These are phyloP conservation scores for Pammene fasciana DNA, from an alignment of 2,888 invertebrate genomes.

Conservation along the genomic window DNA sequence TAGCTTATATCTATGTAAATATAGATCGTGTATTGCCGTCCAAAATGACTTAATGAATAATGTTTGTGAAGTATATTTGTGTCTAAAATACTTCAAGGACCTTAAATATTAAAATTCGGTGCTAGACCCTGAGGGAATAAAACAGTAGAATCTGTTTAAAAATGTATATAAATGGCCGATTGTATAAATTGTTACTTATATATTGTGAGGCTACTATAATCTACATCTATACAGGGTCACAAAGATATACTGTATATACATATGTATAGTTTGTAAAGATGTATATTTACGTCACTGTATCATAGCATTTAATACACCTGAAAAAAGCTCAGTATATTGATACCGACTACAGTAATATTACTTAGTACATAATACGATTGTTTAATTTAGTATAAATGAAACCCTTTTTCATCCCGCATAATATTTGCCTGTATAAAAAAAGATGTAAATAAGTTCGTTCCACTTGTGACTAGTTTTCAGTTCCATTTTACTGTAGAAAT, in stretches of 20 bases:
- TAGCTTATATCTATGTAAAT: slow-evolving; percentile 63
- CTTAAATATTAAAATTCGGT: slow-evolving; percentile 57
- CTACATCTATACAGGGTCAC: slow-evolving; percentile 73
- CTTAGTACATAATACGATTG: slow-evolving; percentile 41
- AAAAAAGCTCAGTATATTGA: slow-evolving; percentile 75
- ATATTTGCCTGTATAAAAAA: slow-evolving; percentile 49
- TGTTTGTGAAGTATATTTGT: slow-evolving; percentile 22
- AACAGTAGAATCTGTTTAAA: slow-evolving; percentile 54
- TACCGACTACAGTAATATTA: slow-evolving; percentile 53
- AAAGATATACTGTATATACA: slow-evolving; percentile 64
- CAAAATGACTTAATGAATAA: slow-evolving; percentile 56
- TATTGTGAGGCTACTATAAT: slow-evolving; percentile 71
- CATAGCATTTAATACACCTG: slow-evolving; percentile 80
- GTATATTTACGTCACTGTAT: slow-evolving; percentile 54
- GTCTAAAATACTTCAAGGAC: slow-evolving; percentile 26
- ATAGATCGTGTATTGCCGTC: slow-evolving; percentile 66
- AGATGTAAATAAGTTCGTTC: slow-evolving; percentile 36
- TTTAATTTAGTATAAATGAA: slow-evolving; percentile 44
- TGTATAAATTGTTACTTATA: slow-evolving; percentile 62
- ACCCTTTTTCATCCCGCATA: slow-evolving; percentile 51
- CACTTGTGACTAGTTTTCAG: slow-evolving; percentile 33
- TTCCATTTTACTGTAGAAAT: slow-evolving; percentile 37
- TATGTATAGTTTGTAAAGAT: slow-evolving; percentile 59
- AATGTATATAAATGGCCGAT: slow-evolving; percentile 66
- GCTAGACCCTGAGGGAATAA: slow-evolving; percentile 67